phyloP scores from a whole-genome alignment of 1,140 invertebrate genomes.

The Trypoxylus dichotomus region DNA sequence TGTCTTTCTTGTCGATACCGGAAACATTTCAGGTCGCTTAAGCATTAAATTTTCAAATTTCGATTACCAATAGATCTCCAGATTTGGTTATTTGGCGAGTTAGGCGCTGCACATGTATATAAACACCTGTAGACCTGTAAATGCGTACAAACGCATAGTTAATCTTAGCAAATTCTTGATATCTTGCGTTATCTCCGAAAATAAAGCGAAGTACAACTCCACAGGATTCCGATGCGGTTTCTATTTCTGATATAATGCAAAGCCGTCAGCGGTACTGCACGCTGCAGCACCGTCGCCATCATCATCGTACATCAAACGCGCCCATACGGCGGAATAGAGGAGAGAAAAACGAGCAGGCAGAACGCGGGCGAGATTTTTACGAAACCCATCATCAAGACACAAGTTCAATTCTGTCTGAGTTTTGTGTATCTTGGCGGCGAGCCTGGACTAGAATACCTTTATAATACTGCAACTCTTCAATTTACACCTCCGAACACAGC shows the following conservation, averaged over 20 bases:
- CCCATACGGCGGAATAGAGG: background rate
- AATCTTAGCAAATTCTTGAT: no score
- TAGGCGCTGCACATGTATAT: no score
- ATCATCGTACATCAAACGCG: background rate
- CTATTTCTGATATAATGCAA: conserved; percentile 3
- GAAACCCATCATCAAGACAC: conserved; percentile 32
- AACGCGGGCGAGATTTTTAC: background rate
- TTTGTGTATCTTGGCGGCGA: conserved; percentile 41
- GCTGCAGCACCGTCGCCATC: no score
- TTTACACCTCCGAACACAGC: conserved; percentile 37
- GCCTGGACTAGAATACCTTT: conserved; percentile 41
- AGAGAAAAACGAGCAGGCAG: background rate
- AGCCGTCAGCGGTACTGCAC: background rate
- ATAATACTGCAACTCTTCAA: conserved; percentile 41
- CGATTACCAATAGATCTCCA: no score
- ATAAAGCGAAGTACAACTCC: background rate
- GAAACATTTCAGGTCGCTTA: no score
- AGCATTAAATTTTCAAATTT: no score
- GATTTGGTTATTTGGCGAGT: no score
- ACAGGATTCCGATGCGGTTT: background rate
- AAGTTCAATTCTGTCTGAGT: conserved; percentile 36
- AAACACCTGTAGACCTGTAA: no score
- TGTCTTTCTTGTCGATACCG: no score
- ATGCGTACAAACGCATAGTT: no score
- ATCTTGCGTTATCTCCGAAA: background rate